Evolutionary conservation across 2,888 invertebrate species (phyloP).

Genomic region (Ptilodon capucinus): DNA sequence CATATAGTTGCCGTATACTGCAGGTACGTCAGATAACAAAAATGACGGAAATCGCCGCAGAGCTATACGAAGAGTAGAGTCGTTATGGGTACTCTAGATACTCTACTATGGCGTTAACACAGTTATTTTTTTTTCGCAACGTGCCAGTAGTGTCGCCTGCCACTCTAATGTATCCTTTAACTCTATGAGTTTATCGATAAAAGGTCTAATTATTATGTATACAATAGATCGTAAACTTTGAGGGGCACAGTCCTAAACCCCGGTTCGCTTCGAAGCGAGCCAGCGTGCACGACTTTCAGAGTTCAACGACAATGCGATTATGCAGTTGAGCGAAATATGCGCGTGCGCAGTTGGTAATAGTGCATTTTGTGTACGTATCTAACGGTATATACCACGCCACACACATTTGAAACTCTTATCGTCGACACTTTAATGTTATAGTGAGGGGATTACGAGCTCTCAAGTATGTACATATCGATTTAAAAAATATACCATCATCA

Average conservation of each 20-base stretch:
- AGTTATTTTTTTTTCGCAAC: too few relatives aligned
- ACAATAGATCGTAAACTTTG: constrained; percentile 8
- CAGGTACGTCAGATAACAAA: too few relatives aligned
- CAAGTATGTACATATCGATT: background rate
- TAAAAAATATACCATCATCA: too few relatives aligned
- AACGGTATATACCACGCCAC: background rate
- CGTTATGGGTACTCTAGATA: too few relatives aligned
- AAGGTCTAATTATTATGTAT: too few relatives aligned
- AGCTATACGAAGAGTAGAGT: too few relatives aligned
- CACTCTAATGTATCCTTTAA: too few relatives aligned
- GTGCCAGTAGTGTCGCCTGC: too few relatives aligned
- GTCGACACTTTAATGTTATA: background rate
- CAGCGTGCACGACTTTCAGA: constrained; percentile 28
- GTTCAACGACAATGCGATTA: constrained; percentile 41
- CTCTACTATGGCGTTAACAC: too few relatives aligned
- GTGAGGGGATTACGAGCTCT: background rate
- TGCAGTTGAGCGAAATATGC: constrained; percentile 10
- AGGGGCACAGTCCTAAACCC: constrained; percentile 19
- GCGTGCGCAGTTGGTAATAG: background rate
- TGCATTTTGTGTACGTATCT: background rate
- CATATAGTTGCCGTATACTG: too few relatives aligned
- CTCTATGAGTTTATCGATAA: too few relatives aligned
- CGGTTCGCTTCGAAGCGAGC: constrained; percentile 27
- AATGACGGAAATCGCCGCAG: too few relatives aligned
- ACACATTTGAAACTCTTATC: background rate